Conservation (phyloP, 2,888 invertebrate genomes). For the Trachelus iudaicus region DNA sequence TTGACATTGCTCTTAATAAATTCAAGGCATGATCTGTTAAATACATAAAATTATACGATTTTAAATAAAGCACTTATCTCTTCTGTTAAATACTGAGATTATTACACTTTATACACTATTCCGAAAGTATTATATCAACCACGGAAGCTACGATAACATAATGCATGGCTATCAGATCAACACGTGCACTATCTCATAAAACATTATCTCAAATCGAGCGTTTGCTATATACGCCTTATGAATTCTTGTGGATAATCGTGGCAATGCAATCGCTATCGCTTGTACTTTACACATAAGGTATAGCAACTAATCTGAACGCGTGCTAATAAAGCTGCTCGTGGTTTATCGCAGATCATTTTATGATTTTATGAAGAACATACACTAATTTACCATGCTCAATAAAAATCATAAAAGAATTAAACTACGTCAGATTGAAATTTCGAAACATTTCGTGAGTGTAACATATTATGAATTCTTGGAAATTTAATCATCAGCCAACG, state of each 20-base stretch:
- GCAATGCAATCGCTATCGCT: neutral
- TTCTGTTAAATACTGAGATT: neutral
- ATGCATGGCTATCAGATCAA: neutral
- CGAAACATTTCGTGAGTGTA: no score
- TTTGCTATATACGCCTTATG: neutral
- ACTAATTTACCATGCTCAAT: neutral
- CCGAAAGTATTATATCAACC: neutral
- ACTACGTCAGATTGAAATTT: neutral
- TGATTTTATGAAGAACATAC: neutral
- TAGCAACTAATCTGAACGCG: neutral
- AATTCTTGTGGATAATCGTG: neutral
- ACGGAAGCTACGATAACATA: neutral
- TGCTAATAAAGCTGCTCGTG: neutral
- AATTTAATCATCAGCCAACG: neutral
- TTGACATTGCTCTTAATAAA: conserved; percentile 43
- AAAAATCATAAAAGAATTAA: neutral
- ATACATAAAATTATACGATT: neutral
- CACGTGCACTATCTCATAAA: neutral
- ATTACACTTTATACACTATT: neutral
- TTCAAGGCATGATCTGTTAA: conserved; percentile 36
- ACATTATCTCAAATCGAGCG: neutral
- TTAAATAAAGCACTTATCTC: neutral
- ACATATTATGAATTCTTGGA: no score
- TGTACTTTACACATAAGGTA: neutral
- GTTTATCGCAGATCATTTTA: neutral